These are phyloP conservation scores for Melinaea marsaeus DNA, from an alignment of 2,888 invertebrate species.

Conservation along the genomic window DNA sequence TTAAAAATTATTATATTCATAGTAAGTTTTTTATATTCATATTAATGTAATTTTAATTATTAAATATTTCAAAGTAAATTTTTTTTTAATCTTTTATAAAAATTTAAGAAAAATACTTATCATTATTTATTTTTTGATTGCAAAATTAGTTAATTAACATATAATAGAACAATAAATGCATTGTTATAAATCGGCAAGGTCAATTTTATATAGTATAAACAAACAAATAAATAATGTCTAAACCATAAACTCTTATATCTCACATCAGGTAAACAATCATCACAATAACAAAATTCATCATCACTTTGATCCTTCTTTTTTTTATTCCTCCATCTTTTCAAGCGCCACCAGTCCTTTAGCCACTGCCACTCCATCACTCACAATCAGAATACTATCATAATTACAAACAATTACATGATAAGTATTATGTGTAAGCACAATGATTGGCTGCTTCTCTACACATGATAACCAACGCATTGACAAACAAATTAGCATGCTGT, in stretches of 20 bases:
- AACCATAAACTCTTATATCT: constrained; percentile 34
- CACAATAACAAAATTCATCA: constrained; percentile 86
- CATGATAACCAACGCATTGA: constrained; percentile 70
- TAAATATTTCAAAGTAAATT: too few species aligned
- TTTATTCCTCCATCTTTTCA: constrained; percentile 82
- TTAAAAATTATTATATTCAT: too few species aligned
- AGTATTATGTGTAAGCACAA: constrained; percentile 49
- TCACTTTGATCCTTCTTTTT: constrained; percentile 72
- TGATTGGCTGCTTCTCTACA: constrained; percentile 57
- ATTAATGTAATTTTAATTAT: too few species aligned
- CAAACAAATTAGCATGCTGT: constrained; percentile 60
- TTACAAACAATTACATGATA: constrained; percentile 53
- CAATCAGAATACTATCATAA: constrained; percentile 46
- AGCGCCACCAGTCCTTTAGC: constrained; percentile 89
- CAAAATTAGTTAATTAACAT: too few species aligned
- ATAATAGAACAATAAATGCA: too few species aligned
- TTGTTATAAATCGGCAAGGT: constrained; percentile 7
- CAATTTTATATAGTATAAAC: constrained; percentile 9
- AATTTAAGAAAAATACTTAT: too few species aligned
- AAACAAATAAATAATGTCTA: background rate
- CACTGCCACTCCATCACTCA: constrained; percentile 86
- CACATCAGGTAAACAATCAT: constrained; percentile 82
- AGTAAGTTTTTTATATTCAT: too few species aligned
- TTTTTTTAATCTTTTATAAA: too few species aligned
- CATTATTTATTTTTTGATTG: too few species aligned